Percentiles rank a stretch among this genome's conserved stretches.
phyloP scores from a whole-genome alignment of 2,113 vertebrate species.

The Uropsilus gracilis region DNA sequence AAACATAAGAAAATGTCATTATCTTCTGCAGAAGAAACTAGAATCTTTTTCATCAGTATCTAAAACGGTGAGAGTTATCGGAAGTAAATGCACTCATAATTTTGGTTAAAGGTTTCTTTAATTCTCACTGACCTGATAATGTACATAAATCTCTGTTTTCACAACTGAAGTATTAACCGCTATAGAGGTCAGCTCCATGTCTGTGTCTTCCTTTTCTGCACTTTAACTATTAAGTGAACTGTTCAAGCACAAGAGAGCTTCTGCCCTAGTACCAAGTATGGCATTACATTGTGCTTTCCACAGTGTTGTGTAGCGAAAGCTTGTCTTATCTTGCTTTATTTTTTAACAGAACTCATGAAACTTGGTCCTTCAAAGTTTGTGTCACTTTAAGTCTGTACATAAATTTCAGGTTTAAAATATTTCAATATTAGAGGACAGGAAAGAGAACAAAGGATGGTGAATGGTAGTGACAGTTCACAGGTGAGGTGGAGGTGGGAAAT shows the following conservation, averaged over 20 bases:
- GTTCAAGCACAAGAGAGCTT: too few species aligned
- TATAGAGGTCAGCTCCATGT: not conserved
- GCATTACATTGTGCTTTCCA: not conserved
- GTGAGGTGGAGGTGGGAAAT: too few species aligned
- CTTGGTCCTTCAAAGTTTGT: not conserved
- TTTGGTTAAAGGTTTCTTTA: not conserved
- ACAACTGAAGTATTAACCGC: not conserved
- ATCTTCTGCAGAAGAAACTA: constrained; percentile 20
- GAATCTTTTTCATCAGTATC: not conserved
- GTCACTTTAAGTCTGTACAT: not conserved
- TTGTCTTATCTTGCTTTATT: not conserved
- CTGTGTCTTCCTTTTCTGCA: not conserved
- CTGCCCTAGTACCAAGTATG: not conserved
- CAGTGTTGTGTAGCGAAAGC: not conserved
- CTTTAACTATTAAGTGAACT: not conserved
- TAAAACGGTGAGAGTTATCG: not conserved
- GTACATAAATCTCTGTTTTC: not conserved
- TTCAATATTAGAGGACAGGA: too few species aligned
- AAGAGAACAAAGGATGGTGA: too few species aligned
- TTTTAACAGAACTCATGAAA: not conserved
- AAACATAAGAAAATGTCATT: not conserved
- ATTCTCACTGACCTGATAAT: not conserved
- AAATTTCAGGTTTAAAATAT: constrained; percentile 15
- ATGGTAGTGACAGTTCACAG: too few species aligned
- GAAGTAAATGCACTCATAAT: not conserved